phyloP scores from a whole-genome alignment of 2,113 vertebrate genomes.

The Oncorhynchus tshawytscha region DNA sequence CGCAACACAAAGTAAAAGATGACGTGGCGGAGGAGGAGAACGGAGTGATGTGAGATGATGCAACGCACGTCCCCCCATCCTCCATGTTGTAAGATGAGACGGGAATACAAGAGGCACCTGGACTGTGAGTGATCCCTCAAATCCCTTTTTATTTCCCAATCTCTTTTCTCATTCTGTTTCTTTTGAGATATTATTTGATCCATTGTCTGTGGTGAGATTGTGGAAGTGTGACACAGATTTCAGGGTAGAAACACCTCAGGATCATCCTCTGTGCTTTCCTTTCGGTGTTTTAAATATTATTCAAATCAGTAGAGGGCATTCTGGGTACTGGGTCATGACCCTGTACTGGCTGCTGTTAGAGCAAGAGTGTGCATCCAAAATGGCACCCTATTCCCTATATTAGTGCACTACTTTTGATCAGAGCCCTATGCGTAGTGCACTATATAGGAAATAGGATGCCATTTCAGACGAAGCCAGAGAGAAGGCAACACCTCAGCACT shows the following conservation, averaged over 20 bases:
- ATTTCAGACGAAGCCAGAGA: background rate
- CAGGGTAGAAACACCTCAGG: constrained; percentile 28
- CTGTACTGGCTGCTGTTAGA: background rate
- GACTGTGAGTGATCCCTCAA: constrained; percentile 25
- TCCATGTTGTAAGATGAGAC: background rate
- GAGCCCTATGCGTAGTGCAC: too few species aligned
- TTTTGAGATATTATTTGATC: constrained; percentile 51
- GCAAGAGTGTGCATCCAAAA: too few species aligned
- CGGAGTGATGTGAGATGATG: constrained; percentile 9
- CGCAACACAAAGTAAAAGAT: constrained; percentile 62
- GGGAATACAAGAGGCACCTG: background rate
- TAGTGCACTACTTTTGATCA: too few species aligned
- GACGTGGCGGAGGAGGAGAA: constrained; percentile 43
- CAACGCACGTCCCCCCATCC: background rate
- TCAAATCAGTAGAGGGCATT: background rate
- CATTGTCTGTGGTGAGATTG: constrained; percentile 34
- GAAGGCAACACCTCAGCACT: background rate
- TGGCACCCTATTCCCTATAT: too few species aligned
- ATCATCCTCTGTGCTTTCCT: constrained; percentile 21
- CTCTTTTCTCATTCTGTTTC: background rate
- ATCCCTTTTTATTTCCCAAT: background rate
- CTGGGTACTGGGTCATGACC: background rate
- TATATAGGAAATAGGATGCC: too few species aligned
- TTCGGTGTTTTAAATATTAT: too few species aligned
- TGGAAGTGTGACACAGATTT: constrained; percentile 26